Percentiles rank a stretch among this genome's conserved stretches.
phyloP scores from a whole-genome alignment of 2,888 invertebrate genomes.

The Cepaea hortensis region DNA sequence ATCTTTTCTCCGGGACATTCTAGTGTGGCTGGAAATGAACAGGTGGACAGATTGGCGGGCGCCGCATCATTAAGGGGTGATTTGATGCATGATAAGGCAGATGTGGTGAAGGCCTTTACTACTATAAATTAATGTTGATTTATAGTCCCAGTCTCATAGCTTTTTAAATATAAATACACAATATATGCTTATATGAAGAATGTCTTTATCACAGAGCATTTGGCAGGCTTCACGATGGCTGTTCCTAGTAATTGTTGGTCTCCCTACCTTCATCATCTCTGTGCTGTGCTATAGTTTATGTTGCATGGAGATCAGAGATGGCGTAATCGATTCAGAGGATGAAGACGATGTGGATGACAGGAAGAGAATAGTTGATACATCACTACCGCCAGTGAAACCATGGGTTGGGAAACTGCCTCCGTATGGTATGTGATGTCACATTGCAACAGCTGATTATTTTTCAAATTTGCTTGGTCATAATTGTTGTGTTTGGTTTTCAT shows the following conservation, averaged over 20 bases:
- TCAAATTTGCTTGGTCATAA: too few species aligned
- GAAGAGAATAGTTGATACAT: not conserved
- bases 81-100: too few species aligned
- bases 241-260: slow-evolving; percentile 93
- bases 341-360: slow-evolving; percentile 17
- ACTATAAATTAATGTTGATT: too few species aligned
- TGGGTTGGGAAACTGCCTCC: not conserved
- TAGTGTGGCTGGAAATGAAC: too few species aligned
- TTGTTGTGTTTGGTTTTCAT: too few species aligned
- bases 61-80: too few species aligned
- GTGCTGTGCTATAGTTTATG: slow-evolving; percentile 96
- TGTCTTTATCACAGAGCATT: slow-evolving; percentile 65
- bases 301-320: slow-evolving; percentile 93
- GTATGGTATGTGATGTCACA: slow-evolving; percentile 22
- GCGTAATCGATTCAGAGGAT: slow-evolving; percentile 50
- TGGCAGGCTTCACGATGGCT: slow-evolving; percentile 84
- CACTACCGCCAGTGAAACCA: not conserved
- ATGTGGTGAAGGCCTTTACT: too few species aligned
- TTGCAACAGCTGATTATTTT: not conserved
- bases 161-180: too few species aligned
- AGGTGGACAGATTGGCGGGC: too few species aligned
- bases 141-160: too few species aligned
- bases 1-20: too few species aligned
- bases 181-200: too few species aligned
- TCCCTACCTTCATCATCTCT: slow-evolving; percentile 93